These are phyloP conservation scores for Prinia subflava DNA, from an alignment of 2,113 vertebrate genomes.

Conservation along the genomic window DNA sequence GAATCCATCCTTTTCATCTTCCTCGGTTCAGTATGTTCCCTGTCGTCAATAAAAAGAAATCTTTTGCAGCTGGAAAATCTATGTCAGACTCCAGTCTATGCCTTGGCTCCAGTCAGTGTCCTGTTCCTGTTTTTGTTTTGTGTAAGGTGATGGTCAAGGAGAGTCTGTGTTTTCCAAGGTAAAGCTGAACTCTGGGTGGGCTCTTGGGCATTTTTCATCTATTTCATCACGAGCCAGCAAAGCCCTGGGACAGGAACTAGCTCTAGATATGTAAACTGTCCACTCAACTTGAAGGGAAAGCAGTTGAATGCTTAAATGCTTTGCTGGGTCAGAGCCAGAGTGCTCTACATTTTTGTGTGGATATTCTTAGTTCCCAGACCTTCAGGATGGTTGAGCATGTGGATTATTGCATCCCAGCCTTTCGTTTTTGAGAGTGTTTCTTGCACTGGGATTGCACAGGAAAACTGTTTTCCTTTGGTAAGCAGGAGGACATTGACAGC, in stretches of 20 bases:
- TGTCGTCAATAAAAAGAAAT: neutral
- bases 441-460: neutral
- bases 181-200: neutral
- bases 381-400: neutral
- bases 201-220: neutral
- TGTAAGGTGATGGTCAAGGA: neutral
- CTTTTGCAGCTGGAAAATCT: neutral
- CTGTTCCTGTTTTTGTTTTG: neutral
- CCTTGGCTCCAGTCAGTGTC: neutral
- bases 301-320: neutral
- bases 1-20: neutral
- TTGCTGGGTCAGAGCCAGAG: constrained; percentile 12
- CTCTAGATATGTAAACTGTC: neutral
- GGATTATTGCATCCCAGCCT: neutral
- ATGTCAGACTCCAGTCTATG: neutral
- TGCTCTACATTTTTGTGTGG: neutral
- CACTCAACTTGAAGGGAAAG: neutral
- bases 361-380: neutral
- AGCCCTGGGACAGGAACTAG: neutral
- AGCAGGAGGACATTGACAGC: neutral
- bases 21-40: neutral
- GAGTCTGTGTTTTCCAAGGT: neutral
- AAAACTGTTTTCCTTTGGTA: neutral
- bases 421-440: neutral
- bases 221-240: neutral